Evolutionary conservation across 1,140 invertebrate species (phyloP).

Genomic region (Lucilia cuprina): DNA sequence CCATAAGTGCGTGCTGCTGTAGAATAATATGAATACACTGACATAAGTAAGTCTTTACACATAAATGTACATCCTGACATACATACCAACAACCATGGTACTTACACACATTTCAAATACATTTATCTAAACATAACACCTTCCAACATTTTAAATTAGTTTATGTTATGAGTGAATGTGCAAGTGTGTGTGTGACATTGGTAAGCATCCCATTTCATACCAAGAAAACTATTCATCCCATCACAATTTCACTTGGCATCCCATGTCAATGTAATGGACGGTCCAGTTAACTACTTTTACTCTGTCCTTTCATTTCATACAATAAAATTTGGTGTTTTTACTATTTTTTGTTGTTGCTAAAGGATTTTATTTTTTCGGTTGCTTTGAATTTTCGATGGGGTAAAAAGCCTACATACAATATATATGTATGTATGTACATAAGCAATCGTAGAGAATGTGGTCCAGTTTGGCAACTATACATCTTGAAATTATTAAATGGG

Average conservation of each 20-base stretch:
- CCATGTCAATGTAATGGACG: constrained; percentile 37
- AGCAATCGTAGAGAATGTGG: constrained; percentile 27
- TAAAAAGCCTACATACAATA: not conserved
- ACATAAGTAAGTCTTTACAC: constrained; percentile 30
- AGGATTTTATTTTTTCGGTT: not conserved
- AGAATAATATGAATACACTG: not conserved
- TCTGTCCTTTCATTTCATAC: constrained; percentile 38
- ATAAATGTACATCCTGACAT: not conserved
- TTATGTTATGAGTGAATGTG: constrained; percentile 11
- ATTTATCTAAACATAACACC: constrained; percentile 4
- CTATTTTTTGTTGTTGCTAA: constrained; percentile 24
- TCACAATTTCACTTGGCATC: not conserved
- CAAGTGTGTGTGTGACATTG: constrained; percentile 36
- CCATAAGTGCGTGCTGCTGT: not conserved
- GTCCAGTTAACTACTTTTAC: constrained; percentile 44
- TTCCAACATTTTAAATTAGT: not conserved
- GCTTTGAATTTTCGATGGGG: not conserved
- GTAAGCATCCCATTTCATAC: not conserved
- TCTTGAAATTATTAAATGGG: constrained; percentile 60
- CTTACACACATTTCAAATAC: not conserved
- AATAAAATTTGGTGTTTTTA: not conserved
- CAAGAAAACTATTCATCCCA: constrained; percentile 16
- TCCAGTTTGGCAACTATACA: constrained; percentile 42
- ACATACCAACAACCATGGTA: not conserved
- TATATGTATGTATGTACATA: constrained; percentile 45